Conservation (phyloP, 2,113 vertebrate genomes). For the Calyptommatus sinebrachiatus region DNA sequence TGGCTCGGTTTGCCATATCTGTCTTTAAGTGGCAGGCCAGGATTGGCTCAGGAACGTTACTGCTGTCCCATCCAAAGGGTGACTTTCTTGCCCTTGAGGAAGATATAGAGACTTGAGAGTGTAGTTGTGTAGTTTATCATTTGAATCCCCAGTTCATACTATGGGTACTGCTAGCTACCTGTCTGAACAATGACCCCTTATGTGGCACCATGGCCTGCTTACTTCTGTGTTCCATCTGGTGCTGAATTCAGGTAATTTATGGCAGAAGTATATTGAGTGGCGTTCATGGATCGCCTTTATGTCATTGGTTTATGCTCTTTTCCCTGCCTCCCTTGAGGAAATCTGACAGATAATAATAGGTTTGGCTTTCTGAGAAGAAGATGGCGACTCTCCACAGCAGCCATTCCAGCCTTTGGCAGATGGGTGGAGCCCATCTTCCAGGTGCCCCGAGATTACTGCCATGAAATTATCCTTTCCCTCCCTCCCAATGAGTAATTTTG, state of each 20-base stretch:
- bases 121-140: too few species aligned
- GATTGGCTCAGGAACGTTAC: too few species aligned
- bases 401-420: constrained; percentile 6
- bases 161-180: too few species aligned
- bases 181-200: background rate
- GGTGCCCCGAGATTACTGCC: constrained; percentile 2
- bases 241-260: background rate
- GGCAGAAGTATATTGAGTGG: background rate
- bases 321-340: background rate
- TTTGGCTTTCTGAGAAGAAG: background rate
- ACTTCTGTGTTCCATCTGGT: background rate
- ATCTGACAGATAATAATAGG: constrained; percentile 4
- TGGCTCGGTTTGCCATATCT: too few species aligned
- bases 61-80: too few species aligned
- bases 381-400: background rate
- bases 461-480: background rate
- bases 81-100: too few species aligned
- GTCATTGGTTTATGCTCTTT: background rate
- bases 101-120: too few species aligned
- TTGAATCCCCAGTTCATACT: too few species aligned
- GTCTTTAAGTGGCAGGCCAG: too few species aligned
- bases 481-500: constrained; percentile 41
- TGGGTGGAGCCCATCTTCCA: background rate
- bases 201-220: background rate
- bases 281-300: background rate